Percentiles rank a stretch among this genome's conserved stretches.
phyloP scores from a whole-genome alignment of 2,888 invertebrate genomes.

The Cancer borealis region DNA sequence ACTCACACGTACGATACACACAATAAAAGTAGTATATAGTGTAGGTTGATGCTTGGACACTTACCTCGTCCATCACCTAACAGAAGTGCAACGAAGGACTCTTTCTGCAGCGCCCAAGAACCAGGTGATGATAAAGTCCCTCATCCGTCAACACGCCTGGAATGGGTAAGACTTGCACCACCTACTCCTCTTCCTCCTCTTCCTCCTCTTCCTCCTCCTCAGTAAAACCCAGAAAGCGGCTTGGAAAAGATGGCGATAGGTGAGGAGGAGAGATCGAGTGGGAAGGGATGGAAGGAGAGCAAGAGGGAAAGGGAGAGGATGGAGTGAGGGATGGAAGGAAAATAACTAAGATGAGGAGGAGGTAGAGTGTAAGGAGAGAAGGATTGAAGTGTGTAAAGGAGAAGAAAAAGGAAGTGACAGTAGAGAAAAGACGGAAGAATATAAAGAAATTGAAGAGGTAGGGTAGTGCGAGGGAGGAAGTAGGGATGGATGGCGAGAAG shows the following conservation, averaged over 20 bases:
- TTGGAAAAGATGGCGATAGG: neutral
- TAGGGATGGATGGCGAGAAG: neutral
- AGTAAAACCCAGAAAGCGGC: neutral
- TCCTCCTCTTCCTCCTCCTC: neutral
- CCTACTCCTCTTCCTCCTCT: neutral
- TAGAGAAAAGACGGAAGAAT: neutral
- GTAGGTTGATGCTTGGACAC: neutral
- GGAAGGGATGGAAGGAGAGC: neutral
- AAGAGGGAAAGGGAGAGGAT: slow-evolving; percentile 20
- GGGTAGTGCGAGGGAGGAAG: neutral
- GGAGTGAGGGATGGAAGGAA: neutral
- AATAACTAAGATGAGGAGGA: neutral
- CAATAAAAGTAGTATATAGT: too few species aligned
- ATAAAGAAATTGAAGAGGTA: neutral
- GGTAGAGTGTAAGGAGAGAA: neutral
- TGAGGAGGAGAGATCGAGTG: neutral
- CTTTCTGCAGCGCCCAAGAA: neutral
- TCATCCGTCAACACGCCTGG: slow-evolving; percentile 10
- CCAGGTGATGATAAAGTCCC: neutral
- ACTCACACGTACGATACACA: neutral
- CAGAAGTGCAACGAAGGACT: neutral
- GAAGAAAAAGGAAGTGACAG: neutral
- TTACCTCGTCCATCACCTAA: neutral
- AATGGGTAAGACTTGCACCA: neutral
- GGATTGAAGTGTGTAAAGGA: neutral